Base-by-base conservation (phyloP, 2,888 invertebrate species). In the Hirtodrosophila histrioides region DNA sequence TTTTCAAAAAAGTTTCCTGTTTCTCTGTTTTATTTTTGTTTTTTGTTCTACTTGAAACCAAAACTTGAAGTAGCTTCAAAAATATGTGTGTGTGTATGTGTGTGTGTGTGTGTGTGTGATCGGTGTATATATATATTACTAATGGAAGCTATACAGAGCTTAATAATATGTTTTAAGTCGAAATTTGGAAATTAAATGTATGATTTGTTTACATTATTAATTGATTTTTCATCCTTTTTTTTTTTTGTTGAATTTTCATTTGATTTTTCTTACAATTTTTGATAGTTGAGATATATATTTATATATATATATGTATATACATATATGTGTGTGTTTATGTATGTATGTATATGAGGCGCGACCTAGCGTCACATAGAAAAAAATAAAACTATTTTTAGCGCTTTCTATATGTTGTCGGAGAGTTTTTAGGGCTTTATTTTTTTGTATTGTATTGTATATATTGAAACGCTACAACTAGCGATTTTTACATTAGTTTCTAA, bases 91-190 rank as follows among this genome's bases (percentile, higher is more conserved):
- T 44, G 1, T 56, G 36, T 45, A 45, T 56, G 39, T 44, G 1
- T 56, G 36, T 45, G 10, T 40, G 9, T 45, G 17, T 17, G 17
- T 44, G 27, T 49, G 8, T 58, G 48, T 46, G 62, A 41, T 50
- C 31, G 23, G 51, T 51, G 9, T 55, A 10, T 51, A 10, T 51
- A 41, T 62, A 54, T 33, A 63, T 48, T 46, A 48, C 78, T 75
- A 76, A 78, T 76, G 75, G 75, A 76, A 76, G 75, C 75, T 77
- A 69, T 72, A 72, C 68, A 72, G 57, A 70, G 60, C 60, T 63
- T 49, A 46, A 29, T 17, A 7, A 12, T 23, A 39, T 36, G 8
- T 24, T 41, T 23, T 57, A 33, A 43, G 41, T 51, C 8, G 9
- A 57, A 57, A 57, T 66, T 36, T 58, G 24, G 7, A 29, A 36